phyloP scores from a whole-genome alignment of 2,888 invertebrate species.

The Balanococcus diminutus region DNA sequence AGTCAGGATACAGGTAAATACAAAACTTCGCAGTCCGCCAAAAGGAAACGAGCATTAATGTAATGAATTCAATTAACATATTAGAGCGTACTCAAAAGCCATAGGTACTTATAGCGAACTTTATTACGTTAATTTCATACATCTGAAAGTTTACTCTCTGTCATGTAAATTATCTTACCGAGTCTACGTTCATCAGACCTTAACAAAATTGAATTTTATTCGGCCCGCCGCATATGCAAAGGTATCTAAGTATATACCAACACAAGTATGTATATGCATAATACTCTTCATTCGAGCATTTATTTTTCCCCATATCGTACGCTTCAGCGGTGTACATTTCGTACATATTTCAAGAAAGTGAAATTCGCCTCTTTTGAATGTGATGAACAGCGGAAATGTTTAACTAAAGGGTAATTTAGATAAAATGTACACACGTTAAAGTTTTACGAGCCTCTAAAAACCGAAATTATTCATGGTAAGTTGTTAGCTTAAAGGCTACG shows the following conservation, averaged over 20 bases:
- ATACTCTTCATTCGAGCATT: not conserved
- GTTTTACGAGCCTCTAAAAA: constrained; percentile 20
- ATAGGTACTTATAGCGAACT: constrained; percentile 9
- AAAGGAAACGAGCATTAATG: constrained; percentile 8
- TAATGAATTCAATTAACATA: constrained; percentile 19
- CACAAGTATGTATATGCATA: no score
- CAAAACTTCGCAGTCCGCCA: not conserved
- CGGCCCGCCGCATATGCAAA: not conserved
- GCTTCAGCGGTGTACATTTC: no score
- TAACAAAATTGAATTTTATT: constrained; percentile 19
- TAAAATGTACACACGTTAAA: not conserved
- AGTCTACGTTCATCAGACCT: constrained; percentile 6
- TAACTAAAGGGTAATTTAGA: constrained; percentile 19
- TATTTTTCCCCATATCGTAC: not conserved
- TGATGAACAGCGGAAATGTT: constrained; percentile 2
- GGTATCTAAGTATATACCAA: not conserved
- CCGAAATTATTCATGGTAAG: constrained; percentile 12
- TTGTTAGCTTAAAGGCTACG: not conserved
- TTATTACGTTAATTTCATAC: constrained; percentile 23
- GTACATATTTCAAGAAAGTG: not conserved
- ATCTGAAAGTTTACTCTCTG: not conserved
- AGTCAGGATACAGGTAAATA: not conserved
- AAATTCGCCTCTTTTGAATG: not conserved
- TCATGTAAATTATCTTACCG: constrained; percentile 25
- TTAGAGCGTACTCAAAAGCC: not conserved